Conservation (phyloP, 30 jellyfish, hydroid and myxozoan genomes). For the Hydractinia symbiolongicarpus region DNA sequence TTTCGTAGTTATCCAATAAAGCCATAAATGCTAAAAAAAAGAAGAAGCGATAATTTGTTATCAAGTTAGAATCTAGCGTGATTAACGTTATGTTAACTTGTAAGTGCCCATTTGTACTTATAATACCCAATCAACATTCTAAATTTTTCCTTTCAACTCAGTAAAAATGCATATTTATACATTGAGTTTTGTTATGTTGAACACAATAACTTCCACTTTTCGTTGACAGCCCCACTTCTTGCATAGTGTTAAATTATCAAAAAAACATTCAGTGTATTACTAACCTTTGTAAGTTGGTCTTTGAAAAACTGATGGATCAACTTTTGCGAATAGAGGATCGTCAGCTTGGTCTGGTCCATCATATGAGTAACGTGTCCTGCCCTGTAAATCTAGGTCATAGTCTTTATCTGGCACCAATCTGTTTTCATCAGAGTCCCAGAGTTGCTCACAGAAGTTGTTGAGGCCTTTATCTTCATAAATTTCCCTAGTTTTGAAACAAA, state of each 20-base stretch:
- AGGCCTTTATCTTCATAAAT: constrained; percentile 45
- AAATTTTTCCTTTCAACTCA: no score
- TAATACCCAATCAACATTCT: no score
- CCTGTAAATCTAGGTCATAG: constrained; percentile 66
- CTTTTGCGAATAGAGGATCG: constrained; percentile 70
- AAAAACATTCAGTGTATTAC: neutral
- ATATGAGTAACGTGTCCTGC: constrained; percentile 72
- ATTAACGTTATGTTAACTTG: no score
- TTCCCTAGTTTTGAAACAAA: neutral
- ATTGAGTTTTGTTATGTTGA: no score
- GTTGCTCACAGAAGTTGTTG: constrained; percentile 55
- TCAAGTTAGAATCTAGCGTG: no score
- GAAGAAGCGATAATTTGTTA: neutral
- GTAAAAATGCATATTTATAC: no score
- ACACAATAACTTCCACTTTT: neutral
- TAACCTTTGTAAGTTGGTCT: constrained; percentile 80
- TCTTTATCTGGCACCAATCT: constrained; percentile 67
- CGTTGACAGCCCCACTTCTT: neutral
- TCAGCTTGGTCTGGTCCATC: constrained; percentile 93
- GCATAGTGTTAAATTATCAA: neutral
- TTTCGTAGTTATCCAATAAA: constrained; percentile 67
- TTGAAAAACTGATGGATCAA: constrained; percentile 44
- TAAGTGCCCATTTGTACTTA: no score
- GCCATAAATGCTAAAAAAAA: constrained; percentile 55
- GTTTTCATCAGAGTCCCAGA: constrained; percentile 75